A percentile compares a stretch with the other conserved stretches of the same genome.
Evolutionary conservation across 2,113 vertebrate species (phyloP).

Genomic region (Acrocephalus arundinaceus): DNA sequence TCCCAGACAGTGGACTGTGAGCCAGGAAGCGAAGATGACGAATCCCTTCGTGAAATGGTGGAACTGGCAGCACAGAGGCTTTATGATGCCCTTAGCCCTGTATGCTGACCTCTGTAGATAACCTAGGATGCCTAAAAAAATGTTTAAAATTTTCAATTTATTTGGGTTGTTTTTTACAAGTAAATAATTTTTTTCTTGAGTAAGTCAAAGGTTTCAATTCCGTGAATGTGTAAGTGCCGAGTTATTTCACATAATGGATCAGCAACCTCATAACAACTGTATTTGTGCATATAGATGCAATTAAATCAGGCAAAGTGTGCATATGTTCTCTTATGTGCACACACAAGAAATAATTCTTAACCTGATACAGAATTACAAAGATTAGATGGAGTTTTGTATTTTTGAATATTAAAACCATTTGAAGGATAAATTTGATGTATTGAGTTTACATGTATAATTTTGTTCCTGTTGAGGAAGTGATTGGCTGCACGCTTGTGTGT

Average conservation of each 20-base stretch:
- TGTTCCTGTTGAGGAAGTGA: background rate
- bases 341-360: background rate
- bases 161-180: constrained; percentile 18
- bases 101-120: constrained; percentile 69
- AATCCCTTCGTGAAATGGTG: constrained; percentile 89
- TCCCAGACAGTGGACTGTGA: constrained; percentile 84
- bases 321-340: background rate
- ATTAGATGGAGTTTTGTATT: background rate
- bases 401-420: background rate
- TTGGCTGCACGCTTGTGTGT: background rate
- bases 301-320: background rate
- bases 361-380: background rate
- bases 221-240: background rate
- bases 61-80: constrained; percentile 88
- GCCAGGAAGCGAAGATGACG: constrained; percentile 84
- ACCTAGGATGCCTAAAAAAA: background rate
- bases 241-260: background rate
- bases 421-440: background rate
- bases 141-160: background rate
- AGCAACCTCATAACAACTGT: background rate
- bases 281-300: background rate
- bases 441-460: background rate
- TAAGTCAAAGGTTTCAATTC: background rate
- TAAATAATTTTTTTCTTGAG: background rate
- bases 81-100: constrained; percentile 86